Evolutionary conservation across 2,888 invertebrate genomes (phyloP), one percentile per base, ranked within the genome.

Genomic region (Acronicta aceris): DNA sequence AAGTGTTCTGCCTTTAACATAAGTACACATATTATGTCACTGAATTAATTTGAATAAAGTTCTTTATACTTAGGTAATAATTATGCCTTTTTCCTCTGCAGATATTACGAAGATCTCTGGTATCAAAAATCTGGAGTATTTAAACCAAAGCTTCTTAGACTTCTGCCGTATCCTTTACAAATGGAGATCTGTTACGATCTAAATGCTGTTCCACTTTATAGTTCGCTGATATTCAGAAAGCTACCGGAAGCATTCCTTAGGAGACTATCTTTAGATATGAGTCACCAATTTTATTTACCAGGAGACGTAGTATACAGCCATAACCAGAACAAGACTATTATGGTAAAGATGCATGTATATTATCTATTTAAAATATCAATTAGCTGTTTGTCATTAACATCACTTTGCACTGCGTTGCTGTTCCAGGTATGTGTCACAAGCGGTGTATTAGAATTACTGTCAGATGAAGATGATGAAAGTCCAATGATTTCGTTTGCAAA

Each of bases 31-130:
- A 21, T 21, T 12, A 2, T 12, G 33, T 33, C 12, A 33, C 12
- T 33, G 33, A 33, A 33, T 33, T 33, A 2, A 33, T 33, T 33
- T 33, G 10, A 33, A 33, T 8, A 30, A 30, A 30, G 21, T 36
- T 36, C 1, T 36, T 36, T 36, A 5, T 12, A 36, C 21, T 21
- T 21, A n/a, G 12, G 36, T 36, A 5, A 0, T 12, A 33, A 10
- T 30, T 21, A 12, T n/a, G 10, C 15, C 52, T 42, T 21, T 47
- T 48, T 65, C 36, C 49, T 47, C 47, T 65, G 36, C 49, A 94
- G 94, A 60, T 95, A 95, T 81, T 95, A 95, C 66, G 89, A 95
- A 81, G 92, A 94, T 72, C 85, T 95, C 9, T 95, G 95, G 95
- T 90, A 92, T 63, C 93, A 95, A 80, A 94, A 95, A 74, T 92